Evolutionary conservation across 2,113 vertebrate genomes (phyloP).

Genomic region (Solea solea): DNA sequence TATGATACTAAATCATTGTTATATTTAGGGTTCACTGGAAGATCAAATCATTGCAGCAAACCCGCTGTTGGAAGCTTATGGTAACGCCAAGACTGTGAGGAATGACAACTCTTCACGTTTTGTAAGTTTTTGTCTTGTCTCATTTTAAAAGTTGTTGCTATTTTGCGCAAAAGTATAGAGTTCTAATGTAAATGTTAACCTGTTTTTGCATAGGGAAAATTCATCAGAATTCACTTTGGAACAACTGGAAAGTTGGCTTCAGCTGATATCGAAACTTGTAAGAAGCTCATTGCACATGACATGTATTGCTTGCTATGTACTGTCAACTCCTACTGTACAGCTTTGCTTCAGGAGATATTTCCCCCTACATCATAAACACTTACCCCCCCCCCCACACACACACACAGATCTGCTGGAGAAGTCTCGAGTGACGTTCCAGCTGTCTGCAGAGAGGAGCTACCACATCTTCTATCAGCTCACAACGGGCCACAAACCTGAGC

Average conservation of each 20-base stretch:
- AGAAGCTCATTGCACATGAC: conserved; percentile 47
- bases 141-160: background rate
- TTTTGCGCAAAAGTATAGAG: background rate
- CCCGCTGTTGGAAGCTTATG: conserved; percentile 86
- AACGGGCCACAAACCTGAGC: conserved; percentile 80
- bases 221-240: conserved; percentile 93
- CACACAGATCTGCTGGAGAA: conserved; percentile 74
- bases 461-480: conserved; percentile 83
- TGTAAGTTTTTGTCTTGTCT: conserved; percentile 74
- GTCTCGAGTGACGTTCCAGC: conserved; percentile 77
- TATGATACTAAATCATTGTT: background rate
- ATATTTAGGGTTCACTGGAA: conserved; percentile 86
- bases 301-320: background rate
- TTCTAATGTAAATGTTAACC: background rate
- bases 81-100: conserved; percentile 90
- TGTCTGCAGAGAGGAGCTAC: conserved; percentile 83
- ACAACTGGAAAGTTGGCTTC: conserved; percentile 93
- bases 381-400: conserved; percentile 18
- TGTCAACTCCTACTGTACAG: background rate
- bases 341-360: background rate
- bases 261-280: conserved; percentile 97
- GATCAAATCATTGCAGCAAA: conserved; percentile 87
- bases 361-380: background rate
- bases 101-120: conserved; percentile 91
- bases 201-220: conserved; percentile 83